A percentile compares a stretch with the other conserved stretches of the same genome.
Evolutionary conservation across 1,140 invertebrate genomes (phyloP).

Genomic region (Hyposmocoma kahamanoa): DNA sequence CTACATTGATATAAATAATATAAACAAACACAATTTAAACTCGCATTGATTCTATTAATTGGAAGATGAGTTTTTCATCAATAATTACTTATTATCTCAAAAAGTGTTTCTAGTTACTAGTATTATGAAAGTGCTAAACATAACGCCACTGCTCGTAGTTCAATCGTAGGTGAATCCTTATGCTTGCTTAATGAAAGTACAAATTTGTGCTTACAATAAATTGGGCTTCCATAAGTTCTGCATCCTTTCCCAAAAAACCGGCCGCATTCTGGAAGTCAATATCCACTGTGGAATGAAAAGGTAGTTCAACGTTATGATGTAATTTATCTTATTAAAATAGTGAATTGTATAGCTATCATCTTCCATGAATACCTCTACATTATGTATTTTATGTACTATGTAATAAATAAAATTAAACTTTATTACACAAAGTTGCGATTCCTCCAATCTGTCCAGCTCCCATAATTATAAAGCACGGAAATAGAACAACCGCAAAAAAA

Average conservation of each 20-base stretch:
- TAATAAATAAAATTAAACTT: not conserved
- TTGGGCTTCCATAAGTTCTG: slow-evolving; percentile 40
- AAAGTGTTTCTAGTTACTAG: too few species aligned
- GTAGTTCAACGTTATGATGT: too few species aligned
- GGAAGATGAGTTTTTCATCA: too few species aligned
- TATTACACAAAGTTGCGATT: slow-evolving; percentile 50
- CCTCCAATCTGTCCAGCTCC: slow-evolving; percentile 62
- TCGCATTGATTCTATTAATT: too few species aligned
- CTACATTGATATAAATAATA: slow-evolving; percentile 16
- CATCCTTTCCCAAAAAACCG: slow-evolving; percentile 40
- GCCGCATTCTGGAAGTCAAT: slow-evolving; percentile 60
- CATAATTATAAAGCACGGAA: too few species aligned
- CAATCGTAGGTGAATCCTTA: too few species aligned
- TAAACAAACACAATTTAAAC: not conserved
- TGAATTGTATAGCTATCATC: too few species aligned
- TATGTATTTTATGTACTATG: not conserved
- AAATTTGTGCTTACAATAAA: slow-evolving; percentile 51
- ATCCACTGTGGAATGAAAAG: slow-evolving; percentile 44
- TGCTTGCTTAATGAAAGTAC: too few species aligned
- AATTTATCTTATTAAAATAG: too few species aligned
- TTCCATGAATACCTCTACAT: not conserved
- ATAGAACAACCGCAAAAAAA: too few species aligned
- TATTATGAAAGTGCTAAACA: too few species aligned
- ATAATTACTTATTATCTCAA: slow-evolving; percentile 3
- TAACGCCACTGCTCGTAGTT: too few species aligned